Conservation (phyloP, 2,113 vertebrate genomes). For the Crotalus horridus region DNA sequence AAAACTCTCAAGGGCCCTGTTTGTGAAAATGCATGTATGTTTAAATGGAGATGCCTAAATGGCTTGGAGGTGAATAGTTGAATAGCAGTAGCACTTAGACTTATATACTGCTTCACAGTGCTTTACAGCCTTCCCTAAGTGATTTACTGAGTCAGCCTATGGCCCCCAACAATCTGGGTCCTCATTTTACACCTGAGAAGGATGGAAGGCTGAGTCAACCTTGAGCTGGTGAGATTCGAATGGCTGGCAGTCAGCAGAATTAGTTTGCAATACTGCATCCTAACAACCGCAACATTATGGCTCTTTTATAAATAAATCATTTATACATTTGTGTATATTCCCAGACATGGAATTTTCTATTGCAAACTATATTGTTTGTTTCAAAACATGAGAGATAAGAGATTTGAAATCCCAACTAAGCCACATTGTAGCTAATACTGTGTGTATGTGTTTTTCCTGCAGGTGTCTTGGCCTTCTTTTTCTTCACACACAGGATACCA, state of each 20-base stretch:
- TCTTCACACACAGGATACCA: conserved; percentile 86
- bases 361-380: neutral
- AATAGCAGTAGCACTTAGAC: neutral
- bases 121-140: neutral
- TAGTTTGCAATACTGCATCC: neutral
- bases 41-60: neutral
- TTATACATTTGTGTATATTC: neutral
- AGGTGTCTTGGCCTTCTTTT: conserved; percentile 90
- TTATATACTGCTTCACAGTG: neutral
- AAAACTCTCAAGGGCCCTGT: neutral
- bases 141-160: neutral
- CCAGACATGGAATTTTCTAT: neutral
- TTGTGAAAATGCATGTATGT: neutral
- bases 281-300: neutral
- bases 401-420: neutral
- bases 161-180: neutral
- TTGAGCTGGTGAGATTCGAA: neutral
- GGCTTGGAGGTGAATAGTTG: neutral
- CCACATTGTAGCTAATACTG: neutral
- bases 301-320: neutral
- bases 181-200: neutral
- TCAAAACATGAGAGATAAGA: neutral
- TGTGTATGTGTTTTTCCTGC: conserved; percentile 33
- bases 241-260: neutral
- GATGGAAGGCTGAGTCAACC: neutral